Base-by-base conservation (phyloP, 2,797 vertebrate species). In the Steatocranus sp. region DNA sequence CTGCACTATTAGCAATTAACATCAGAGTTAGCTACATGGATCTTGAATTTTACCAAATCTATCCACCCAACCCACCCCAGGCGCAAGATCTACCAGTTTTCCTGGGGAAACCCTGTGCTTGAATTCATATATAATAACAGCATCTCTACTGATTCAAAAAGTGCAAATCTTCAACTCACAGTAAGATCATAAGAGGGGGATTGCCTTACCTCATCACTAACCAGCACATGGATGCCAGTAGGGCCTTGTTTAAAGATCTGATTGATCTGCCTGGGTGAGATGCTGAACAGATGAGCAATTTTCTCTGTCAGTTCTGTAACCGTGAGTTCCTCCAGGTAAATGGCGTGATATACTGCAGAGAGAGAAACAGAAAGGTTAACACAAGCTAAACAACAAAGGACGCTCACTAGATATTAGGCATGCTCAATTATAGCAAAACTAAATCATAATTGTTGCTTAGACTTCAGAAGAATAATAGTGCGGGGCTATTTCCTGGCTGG, bases 211-310 rank as follows among this genome's bases (percentile, higher is more conserved):
- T 99, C 97, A 8, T 99, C 98, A 14, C 98, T 99, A 92, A 99
- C 97, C 82, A 99, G 96, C 46, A 99, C 98, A 6, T 99, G 98
- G 86, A 99, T 99, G 18, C 98, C 98, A 0, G 98, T 98, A 2
- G 98, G 98, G 1, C 98, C 98, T 88, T 98, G 98, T 89, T 98
- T 99, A 91, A 98, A 98, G 89, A 99, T 98, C 94, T 99, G 98
- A 93, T 96, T 97, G 92, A 99, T 99, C 90, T 99, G 98, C 53
- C 96, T 94, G 41, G 98, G 97, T 7, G 98, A 98, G 87, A 99
- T 99, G 84, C 95, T 99, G 95, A 99, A 99, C 54, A 99, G 98
- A 94, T 98, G 97, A 17, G 98, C 98, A 14, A 99, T 95, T 94
- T 99, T 99, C 89, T 99, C 97, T 0, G 97, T 97, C 88, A 99